Evolutionary conservation across 1,140 invertebrate genomes (phyloP), one percentile per base, ranked within the genome.

Genomic region (Drosophila leontia): DNA sequence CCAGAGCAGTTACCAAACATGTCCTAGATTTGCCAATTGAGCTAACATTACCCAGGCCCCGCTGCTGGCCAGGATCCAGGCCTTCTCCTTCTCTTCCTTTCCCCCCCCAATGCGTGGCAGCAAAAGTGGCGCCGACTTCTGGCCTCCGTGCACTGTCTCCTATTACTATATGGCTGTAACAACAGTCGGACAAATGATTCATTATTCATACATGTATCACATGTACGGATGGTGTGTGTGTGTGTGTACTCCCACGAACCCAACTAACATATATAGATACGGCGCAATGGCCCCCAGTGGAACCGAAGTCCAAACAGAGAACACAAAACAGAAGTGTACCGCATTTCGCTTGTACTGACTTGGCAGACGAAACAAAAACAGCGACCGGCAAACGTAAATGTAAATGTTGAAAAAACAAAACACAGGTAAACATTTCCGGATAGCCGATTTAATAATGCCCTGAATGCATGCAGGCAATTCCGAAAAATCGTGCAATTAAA

Each of bases 21-120:
- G 84, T 88, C 81, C 84, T 88, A 90, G 84, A 90, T 88, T 88
- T 90, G 75, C 84, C 84, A 83, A 86, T 86, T 80, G 80, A 86
- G 83, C 84, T 88, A 76, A 53, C 75, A 83, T 86, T 83, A 77
- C 83, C 45, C 50, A 23, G 15, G 53, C 41, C 37, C 19, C 29
- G n/a, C 34, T 42, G 5, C 23, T 19, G 7, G 34, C 34, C 51
- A 56, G 35, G 35, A 26, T 44, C 5, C 39, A 6, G 9, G 17
- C 6, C 5, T 39, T 5, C 17, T 32, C n/a, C 39, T 55, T 19
- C 48, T 35, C 11, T 59, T 7, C 15, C 61, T 37, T 42, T 9
- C 35, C 15, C 55, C 55, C 44, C 37, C 55, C 58, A 76, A 59
- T 84, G 81, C 81, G 81, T 84, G 65, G 80, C 61, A 17, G 29